These are phyloP conservation scores for Crepidodera aurea DNA, from an alignment of 2,888 invertebrate species.

Conservation along the genomic window DNA sequence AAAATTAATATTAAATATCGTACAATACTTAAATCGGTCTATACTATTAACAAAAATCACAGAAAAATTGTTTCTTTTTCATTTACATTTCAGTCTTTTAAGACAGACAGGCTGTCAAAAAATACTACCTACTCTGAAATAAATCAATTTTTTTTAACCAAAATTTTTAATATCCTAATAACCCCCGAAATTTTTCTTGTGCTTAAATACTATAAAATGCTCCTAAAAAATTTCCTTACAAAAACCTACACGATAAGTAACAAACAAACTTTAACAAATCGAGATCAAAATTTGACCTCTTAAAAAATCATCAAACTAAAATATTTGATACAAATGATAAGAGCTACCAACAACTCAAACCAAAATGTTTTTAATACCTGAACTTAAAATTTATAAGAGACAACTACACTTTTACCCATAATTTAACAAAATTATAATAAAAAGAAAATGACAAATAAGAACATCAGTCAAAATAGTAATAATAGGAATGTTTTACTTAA, in stretches of 20 bases:
- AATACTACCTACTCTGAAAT: neutral
- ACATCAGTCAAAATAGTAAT: too few species aligned
- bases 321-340: conserved; percentile 18
- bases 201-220: neutral
- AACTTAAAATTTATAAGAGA: neutral
- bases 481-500: too few species aligned
- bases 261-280: neutral
- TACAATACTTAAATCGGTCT: neutral
- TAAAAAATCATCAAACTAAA: neutral
- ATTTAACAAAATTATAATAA: neutral
- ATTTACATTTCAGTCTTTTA: neutral
- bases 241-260: too few species aligned
- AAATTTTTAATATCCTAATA: neutral
- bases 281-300: neutral
- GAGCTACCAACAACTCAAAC: conserved; percentile 9
- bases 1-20: neutral
- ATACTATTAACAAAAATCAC: neutral
- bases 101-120: neutral
- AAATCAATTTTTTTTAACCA: neutral
- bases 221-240: neutral
- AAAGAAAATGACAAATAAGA: neutral
- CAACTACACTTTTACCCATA: neutral
- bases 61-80: neutral
- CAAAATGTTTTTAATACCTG: neutral
- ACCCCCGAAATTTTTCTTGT: neutral